Evolutionary conservation across 2,888 invertebrate genomes (phyloP).

Genomic region (Halictus quadricinctus): DNA sequence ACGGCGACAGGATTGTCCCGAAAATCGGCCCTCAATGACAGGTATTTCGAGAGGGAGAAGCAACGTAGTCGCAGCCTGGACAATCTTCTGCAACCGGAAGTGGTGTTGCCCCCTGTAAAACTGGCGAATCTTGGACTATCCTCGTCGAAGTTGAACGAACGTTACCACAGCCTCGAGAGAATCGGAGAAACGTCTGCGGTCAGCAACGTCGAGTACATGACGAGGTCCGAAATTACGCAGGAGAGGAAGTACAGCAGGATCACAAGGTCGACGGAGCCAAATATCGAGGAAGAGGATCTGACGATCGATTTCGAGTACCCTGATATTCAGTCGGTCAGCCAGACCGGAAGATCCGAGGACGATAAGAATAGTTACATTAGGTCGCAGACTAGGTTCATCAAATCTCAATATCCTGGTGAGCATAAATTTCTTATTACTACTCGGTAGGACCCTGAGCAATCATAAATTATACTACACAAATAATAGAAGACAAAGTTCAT

Average conservation of each 20-base stretch:
- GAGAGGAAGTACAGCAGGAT: slow-evolving; percentile 83
- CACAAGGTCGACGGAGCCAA: slow-evolving; percentile 81
- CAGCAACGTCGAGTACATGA: slow-evolving; percentile 81
- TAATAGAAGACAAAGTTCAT: not conserved
- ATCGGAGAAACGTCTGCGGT: slow-evolving; percentile 78
- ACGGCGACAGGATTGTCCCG: slow-evolving; percentile 86
- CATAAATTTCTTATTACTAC: not conserved
- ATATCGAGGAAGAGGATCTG: slow-evolving; percentile 80
- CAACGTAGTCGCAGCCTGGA: slow-evolving; percentile 92
- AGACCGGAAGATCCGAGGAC: slow-evolving; percentile 82
- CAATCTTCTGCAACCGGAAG: slow-evolving; percentile 87
- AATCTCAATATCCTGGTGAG: slow-evolving; percentile 90
- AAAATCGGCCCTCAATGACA: slow-evolving; percentile 93
- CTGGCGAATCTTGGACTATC: slow-evolving; percentile 91
- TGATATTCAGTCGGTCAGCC: slow-evolving; percentile 83
- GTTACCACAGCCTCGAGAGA: slow-evolving; percentile 93
- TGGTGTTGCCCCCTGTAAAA: slow-evolving; percentile 85
- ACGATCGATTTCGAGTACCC: slow-evolving; percentile 87
- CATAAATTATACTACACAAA: not conserved
- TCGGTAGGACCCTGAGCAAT: not conserved
- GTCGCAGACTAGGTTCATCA: slow-evolving; percentile 88
- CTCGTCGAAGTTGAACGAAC: slow-evolving; percentile 92
- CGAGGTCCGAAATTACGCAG: slow-evolving; percentile 79
- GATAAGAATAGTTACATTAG: slow-evolving; percentile 83
- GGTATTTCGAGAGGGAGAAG: slow-evolving; percentile 93